Base-by-base conservation (phyloP, 2,113 vertebrate genomes). In the Crotalus tigris region DNA sequence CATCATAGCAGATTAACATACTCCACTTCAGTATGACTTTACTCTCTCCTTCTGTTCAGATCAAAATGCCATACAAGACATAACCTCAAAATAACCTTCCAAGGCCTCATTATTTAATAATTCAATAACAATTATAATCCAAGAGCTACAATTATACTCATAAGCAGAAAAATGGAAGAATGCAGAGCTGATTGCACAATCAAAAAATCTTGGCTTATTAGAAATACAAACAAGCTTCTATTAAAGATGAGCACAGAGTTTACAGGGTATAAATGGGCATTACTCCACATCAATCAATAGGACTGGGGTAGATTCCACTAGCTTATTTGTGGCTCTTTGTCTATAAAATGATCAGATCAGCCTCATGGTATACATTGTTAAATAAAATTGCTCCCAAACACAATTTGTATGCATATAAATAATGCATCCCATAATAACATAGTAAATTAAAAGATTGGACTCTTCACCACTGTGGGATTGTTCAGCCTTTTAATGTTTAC, bases 51-150 rank as follows among this genome's bases (percentile, higher is more conserved):
- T 89, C 57, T 55, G 69, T 91, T 91, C 26, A 59, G 23, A 93
- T 86, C 54, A 85, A 93, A 94, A 19, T 93, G 85, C 90, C 17
- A 46, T 21, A 85, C 87, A 94, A 90, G 44, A 33, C 57, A 92
- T 81, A 94, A 85, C 69, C 87, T 96, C 94, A 93, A 95, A 90
- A 88, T 95, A 94, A 89, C 92, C 75, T 96, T 96, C 75, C 85
- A 93, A 17, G 61, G 61, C 87, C 95, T 85, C 23, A 49, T 94
- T 94, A 95, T 95, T 96, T 95, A 93, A 94, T 94, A 94, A 96
- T 97, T 96, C 95, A 94, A 94, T 94, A 95, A 94, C 75, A 94
- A 94, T 94, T 95, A 92, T 91, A 86, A 90, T 92, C 89, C 92
- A 93, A 58, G 93, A 93, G 95, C 94, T 93, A 93, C 75, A 95